Base-by-base conservation (phyloP, 2,113 vertebrate genomes). In the Myiozetetes cayanensis region DNA sequence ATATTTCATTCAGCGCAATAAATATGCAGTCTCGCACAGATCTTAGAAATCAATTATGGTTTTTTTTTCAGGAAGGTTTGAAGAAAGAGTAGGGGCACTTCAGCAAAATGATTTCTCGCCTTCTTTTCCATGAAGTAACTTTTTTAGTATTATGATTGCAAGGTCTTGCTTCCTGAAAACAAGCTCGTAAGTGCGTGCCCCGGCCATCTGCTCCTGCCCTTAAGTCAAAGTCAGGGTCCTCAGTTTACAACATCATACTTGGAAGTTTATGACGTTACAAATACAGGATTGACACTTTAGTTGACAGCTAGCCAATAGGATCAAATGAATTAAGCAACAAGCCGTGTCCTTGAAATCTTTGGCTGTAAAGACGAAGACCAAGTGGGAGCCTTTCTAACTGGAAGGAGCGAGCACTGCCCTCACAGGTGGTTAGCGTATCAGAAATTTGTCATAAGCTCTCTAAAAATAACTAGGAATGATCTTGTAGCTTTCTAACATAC, bases 221-320 rank as follows among this genome's bases (percentile, higher is more conserved):
- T 96, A 96, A 96, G 92, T 96, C 93, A 96, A 97, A 95, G 96
- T 95, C 94, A 95, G 41, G 73, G 92, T 95, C 93, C 94, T 94
- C 94, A 90, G 90, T 96, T 97, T 96, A 96, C 93, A 97, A 72
- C 94, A 94, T 96, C 95, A 96, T 96, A 79, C 96, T 93, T 96
- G 90, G 70, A 94, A 89, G 85, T 96, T 96, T 97, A 95, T 97
- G 96, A 96, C 33, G 88, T 96, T 93, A 92, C 93, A 94, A 93
- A 93, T 46, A 87, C 72, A 89, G 83, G 95, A 94, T 95, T 92
- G 92, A 96, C 92, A 95, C 85, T 92, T 93, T 85, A 71, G 90
- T 90, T 96, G 96, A 92, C 83, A 93, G 65, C 80, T 72, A 92
- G 92, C 94, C 93, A 96, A 94, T 81, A 95, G 94, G 96, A 96